Conservation (phyloP, 1,140 invertebrate genomes). For the Pachyrhynchus sulphureomaculatus region DNA sequence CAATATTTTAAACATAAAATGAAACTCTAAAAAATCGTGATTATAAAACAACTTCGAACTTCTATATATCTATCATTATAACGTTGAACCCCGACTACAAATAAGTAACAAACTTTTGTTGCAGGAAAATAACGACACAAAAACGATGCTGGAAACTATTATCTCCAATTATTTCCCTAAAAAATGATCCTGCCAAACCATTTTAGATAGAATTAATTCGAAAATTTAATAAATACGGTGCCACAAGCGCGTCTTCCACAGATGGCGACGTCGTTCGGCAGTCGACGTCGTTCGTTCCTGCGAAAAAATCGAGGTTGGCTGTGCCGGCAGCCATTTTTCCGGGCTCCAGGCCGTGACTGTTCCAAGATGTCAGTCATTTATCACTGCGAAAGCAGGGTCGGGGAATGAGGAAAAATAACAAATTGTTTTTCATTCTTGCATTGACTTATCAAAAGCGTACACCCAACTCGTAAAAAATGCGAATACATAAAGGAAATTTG, state of each 20-base stretch:
- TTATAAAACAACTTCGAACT: too few relatives aligned
- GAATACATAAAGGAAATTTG: too few relatives aligned
- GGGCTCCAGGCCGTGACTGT: constrained; percentile 26
- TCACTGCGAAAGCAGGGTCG: constrained; percentile 10
- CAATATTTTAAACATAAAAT: too few relatives aligned
- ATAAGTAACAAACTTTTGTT: not conserved
- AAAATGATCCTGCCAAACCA: constrained; percentile 16
- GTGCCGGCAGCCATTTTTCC: constrained; percentile 21
- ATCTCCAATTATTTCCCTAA: not conserved
- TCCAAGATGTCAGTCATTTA: constrained; percentile 28
- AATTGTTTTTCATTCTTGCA: not conserved
- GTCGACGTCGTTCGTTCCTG: not conserved
- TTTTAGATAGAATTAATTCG: constrained; percentile 10
- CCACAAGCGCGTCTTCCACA: constrained; percentile 10
- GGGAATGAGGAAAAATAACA: not conserved
- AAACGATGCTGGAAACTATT: not conserved
- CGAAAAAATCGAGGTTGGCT: constrained; percentile 17
- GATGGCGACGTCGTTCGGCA: constrained; percentile 25
- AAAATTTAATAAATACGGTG: constrained; percentile 24
- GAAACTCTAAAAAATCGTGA: too few relatives aligned
- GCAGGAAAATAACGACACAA: not conserved
- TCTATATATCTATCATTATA: too few relatives aligned
- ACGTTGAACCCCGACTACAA: too few relatives aligned
- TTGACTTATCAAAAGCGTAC: constrained; percentile 20
- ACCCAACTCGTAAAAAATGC: constrained; percentile 4